Evolutionary conservation across 2,797 vertebrate species (phyloP), one percentile per base, ranked within the genome.

Genomic region (Xiphorhynchus erythropygius): DNA sequence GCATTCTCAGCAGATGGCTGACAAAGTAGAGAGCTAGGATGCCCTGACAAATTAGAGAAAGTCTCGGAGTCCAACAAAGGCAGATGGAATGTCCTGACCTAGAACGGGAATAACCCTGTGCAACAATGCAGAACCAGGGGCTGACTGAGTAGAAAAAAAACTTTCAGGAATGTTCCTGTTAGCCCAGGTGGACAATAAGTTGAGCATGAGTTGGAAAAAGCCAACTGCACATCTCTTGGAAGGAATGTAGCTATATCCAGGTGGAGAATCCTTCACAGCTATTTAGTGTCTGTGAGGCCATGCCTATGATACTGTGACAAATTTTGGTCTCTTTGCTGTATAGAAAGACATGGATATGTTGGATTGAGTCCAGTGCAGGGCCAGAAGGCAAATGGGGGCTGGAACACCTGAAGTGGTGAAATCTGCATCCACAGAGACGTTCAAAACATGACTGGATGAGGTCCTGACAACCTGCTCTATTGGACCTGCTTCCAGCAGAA

Each of bases 71-170:
- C 22, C 18, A 55, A 28, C 6, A 69, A 77, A 53, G 28, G 5
- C n/a, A 64, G 76, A 80, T n/a, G 10, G 13, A 74, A 19, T 0
- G 0, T 68, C 24, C 74, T 81, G 35, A 12, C 42, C 18, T 33
- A 24, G 30, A 18, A 59, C 2, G 47, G 11, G 44, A 56, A 59
- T 25, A 77, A 55, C 7, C 13, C 8, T 0, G 0, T 11, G 10
- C 27, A 50, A 21, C 24, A 67, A 22, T 47, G 37, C 37, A 59
- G 56, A 74, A 52, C 4, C 3, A 7, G 37, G 16, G 9, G 28
- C 32, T 37, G 18, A 28, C 10, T 49, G 32, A 81, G 15, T 18
- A 75, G 52, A 18, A 18, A 39, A 37, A 49, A 63, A 32, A 1
- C 18, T 84, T 59, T 87, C 32, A 22, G 24, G 25, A 59, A 35